Percentiles rank a stretch among this genome's conserved stretches.
phyloP scores from a whole-genome alignment of 2,888 invertebrate genomes.

The Agonopterix heracliana region DNA sequence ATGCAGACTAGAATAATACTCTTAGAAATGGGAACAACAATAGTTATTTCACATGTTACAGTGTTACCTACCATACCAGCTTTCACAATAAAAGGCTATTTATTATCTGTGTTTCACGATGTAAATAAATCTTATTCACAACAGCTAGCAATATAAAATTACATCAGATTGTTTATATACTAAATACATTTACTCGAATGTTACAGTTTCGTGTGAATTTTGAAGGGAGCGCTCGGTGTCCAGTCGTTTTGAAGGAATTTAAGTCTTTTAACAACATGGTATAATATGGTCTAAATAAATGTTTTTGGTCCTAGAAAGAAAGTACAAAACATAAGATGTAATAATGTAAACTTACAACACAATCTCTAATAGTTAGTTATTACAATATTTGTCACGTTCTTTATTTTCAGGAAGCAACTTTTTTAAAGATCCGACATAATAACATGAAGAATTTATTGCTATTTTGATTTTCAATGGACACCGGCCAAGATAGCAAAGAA shows the following conservation, averaged over 20 bases:
- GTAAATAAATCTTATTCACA: constrained; percentile 74
- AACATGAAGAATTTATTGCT: too few species aligned
- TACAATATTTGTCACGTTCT: too few species aligned
- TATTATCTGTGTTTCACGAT: constrained; percentile 70
- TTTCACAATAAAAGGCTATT: constrained; percentile 71
- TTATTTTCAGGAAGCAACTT: too few species aligned
- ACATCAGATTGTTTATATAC: constrained; percentile 57
- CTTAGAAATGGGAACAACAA: constrained; percentile 77
- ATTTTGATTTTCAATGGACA: neutral
- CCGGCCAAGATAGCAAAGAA: neutral
- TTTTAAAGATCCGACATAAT: too few species aligned
- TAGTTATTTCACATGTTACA: constrained; percentile 74
- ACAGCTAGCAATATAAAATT: constrained; percentile 75
- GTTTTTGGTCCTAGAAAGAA: too few species aligned
- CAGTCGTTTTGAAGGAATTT: too few species aligned
- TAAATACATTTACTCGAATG: constrained; percentile 17
- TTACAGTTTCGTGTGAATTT: constrained; percentile 11
- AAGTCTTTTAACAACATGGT: too few species aligned
- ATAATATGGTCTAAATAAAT: too few species aligned
- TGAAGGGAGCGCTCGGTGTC: constrained; percentile 22
- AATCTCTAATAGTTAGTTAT: too few species aligned
- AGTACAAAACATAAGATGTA: too few species aligned
- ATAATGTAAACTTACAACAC: too few species aligned
- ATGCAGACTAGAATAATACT: constrained; percentile 77
- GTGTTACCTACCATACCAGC: constrained; percentile 67